These are phyloP conservation scores for Sinocyclocheilus rhinocerous DNA, from an alignment of 2,113 vertebrate species.

Conservation along the genomic window DNA sequence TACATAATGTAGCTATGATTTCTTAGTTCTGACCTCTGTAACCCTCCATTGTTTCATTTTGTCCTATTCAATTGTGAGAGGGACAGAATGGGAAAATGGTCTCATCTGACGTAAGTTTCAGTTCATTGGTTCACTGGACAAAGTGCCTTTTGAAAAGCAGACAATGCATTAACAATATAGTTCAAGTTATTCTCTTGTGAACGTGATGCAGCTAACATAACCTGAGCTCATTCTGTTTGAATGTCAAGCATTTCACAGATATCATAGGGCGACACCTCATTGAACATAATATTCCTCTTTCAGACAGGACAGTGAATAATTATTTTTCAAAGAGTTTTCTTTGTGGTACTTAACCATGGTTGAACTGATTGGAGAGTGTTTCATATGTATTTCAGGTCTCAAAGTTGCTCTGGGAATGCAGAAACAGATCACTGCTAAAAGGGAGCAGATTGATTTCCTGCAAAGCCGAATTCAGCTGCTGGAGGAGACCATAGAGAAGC, in stretches of 20 bases:
- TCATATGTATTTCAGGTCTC: conserved; percentile 70
- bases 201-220: conserved; percentile 26
- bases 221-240: neutral
- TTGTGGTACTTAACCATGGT: neutral
- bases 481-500: conserved; percentile 78
- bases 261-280: neutral
- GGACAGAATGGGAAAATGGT: conserved; percentile 45
- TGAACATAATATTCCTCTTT: neutral
- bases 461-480: conserved; percentile 82
- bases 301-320: neutral
- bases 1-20: conserved; percentile 35
- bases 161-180: conserved; percentile 37
- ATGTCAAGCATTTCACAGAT: neutral
- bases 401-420: conserved; percentile 84
- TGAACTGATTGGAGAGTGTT: too few relatives aligned
- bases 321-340: neutral
- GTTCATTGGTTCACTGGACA: conserved; percentile 46
- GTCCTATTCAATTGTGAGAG: conserved; percentile 29
- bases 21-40: conserved; percentile 42
- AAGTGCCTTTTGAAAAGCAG: conserved; percentile 48
- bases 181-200: conserved; percentile 35
- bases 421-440: conserved; percentile 82
- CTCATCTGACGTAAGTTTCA: conserved; percentile 54
- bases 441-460: conserved; percentile 81
- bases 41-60: conserved; percentile 41